Evolutionary conservation across 2,113 vertebrate genomes (phyloP).

Genomic region (Calonectris borealis): DNA sequence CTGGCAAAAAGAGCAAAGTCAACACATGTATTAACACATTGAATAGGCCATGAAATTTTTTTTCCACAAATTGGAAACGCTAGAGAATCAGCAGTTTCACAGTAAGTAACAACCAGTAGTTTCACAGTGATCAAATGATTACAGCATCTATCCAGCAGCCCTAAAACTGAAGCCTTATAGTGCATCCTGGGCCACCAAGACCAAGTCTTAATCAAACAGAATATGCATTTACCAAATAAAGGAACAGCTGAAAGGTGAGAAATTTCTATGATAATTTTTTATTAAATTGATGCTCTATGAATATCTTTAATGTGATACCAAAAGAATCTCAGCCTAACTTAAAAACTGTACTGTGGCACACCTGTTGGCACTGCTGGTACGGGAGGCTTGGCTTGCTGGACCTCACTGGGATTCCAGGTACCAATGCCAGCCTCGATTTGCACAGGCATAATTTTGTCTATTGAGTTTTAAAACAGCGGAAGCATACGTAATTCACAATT

Average conservation of each 20-base stretch:
- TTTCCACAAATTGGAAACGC: not conserved
- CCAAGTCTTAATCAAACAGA: not conserved
- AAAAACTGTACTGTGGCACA: not conserved
- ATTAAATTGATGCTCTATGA: not conserved
- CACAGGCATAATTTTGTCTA: not conserved
- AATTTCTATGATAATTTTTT: not conserved
- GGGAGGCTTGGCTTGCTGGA: rapidly evolving
- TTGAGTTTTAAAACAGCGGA: not conserved
- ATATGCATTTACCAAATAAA: not conserved
- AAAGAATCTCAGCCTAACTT: not conserved
- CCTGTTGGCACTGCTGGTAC: not conserved
- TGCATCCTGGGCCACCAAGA: not conserved
- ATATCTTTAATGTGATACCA: not conserved
- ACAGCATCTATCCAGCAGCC: not conserved
- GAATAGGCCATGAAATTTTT: not conserved
- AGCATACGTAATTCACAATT: not conserved
- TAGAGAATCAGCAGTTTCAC: not conserved
- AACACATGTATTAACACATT: not conserved
- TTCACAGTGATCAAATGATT: not conserved
- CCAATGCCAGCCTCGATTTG: not conserved
- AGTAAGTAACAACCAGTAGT: not conserved
- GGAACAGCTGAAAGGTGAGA: not conserved
- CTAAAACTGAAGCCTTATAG: not conserved
- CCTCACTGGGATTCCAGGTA: not conserved
- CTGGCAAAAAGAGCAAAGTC: not conserved